Percentiles rank a stretch among this genome's conserved stretches.
phyloP scores from a whole-genome alignment of 2,113 vertebrate genomes.

The Fukomys damarensis region DNA sequence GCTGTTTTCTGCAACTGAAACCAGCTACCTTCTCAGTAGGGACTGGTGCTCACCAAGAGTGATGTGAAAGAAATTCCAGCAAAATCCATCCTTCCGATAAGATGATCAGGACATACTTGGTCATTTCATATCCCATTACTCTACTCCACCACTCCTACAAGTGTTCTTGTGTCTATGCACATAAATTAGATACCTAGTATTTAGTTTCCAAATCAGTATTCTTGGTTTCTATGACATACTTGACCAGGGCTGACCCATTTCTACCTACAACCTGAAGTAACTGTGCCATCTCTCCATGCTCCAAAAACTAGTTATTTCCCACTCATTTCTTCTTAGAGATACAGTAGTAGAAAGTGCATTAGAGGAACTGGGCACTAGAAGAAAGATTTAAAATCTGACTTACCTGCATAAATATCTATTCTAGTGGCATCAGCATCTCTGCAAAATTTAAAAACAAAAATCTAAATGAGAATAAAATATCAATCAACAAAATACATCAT shows the following conservation, averaged over 20 bases:
- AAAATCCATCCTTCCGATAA: slow-evolving; percentile 5
- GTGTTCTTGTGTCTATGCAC: not conserved
- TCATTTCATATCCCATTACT: not conserved
- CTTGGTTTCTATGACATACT: slow-evolving; percentile 10
- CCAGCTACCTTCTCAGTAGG: not conserved
- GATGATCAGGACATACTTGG: not conserved
- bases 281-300: not conserved
- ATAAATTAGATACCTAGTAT: not conserved
- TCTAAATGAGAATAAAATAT: slow-evolving; percentile 51
- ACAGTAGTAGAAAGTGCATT: not conserved
- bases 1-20: not conserved
- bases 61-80: not conserved
- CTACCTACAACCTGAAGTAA: slow-evolving; percentile 36
- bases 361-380: not conserved
- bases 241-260: not conserved
- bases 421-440: slow-evolving; percentile 98
- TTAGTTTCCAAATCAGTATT: slow-evolving; percentile 10
- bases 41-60: not conserved
- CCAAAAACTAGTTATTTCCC: not conserved
- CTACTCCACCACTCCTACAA: not conserved
- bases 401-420: slow-evolving; percentile 98
- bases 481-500: slow-evolving; percentile 39
- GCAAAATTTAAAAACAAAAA: slow-evolving; percentile 73
- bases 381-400: slow-evolving; percentile 70
- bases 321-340: slow-evolving; percentile 30